Evolutionary conservation across 2,113 vertebrate genomes (phyloP), one percentile per base, ranked within the genome.

Genomic region (Chloebia gouldiae): DNA sequence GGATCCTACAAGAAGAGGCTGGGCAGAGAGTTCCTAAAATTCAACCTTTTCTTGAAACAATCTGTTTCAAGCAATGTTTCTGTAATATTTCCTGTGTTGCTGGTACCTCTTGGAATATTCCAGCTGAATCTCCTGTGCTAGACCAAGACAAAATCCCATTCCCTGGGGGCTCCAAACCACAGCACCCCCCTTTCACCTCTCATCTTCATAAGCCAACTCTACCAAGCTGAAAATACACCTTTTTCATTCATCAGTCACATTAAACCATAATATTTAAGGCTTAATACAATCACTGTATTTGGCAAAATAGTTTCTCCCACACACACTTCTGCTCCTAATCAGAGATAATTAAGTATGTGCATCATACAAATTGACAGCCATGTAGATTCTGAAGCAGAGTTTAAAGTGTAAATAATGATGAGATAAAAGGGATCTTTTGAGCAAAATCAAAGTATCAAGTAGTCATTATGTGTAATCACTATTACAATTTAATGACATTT

Each of bases 381-480:
- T 76, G 91, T 84, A 92, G 91, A 96, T 84, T 95, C 40, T 91
- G 87, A 96, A 92, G 84, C 91, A 42, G 85, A 86, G 73, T 85
- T 96, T 93, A 93, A 94, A 91, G 84, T 93, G 86, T 95, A 96
- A 97, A 97, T 96, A 97, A 88, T 93, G 76, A 97, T 88, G 81
- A 94, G 93, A 95, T 95, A 96, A 95, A 93, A 96, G 88, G 81
- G 88, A 96, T 95, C 78, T 96, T 97, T 90, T 21, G 49, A 97
- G 85, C 92, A 87, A 97, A 97, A 97, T 97, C 95, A 88, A 92
- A 95, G 95, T 82, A 93, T 94, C 90, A 95, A 96, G 92, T 91
- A 97, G 92, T 97, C 94, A 97, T 97, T 97, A 96, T 91, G 91
- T 95, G 68, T 83, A 97, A 96, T 96, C 94, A 90, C 63, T 94